These are phyloP conservation scores for Platalea minor DNA, from an alignment of 2,797 vertebrate genomes.

Conservation along the genomic window DNA sequence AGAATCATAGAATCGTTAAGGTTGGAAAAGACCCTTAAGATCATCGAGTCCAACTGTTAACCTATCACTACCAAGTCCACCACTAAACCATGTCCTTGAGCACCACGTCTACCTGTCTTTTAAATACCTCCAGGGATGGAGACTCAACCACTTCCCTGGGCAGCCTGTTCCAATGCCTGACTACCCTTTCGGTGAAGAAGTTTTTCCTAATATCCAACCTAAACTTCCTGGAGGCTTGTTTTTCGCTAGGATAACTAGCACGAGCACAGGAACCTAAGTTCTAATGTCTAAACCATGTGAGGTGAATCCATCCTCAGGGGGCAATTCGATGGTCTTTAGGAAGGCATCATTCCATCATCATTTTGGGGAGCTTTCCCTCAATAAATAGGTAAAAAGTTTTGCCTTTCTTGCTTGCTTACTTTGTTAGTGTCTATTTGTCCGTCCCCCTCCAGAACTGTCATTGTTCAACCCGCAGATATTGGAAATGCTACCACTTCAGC, in stretches of 20 bases:
- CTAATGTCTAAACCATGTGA: background rate
- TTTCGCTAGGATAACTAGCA: background rate
- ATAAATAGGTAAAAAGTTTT: background rate
- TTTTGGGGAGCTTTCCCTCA: background rate
- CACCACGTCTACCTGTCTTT: no score
- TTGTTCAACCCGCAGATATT: background rate
- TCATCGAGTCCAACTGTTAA: no score
- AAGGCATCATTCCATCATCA: background rate
- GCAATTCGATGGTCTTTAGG: background rate
- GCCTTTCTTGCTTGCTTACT: background rate
- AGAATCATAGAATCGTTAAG: no score
- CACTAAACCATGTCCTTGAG: no score
- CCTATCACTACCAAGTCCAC: no score
- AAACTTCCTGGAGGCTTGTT: background rate
- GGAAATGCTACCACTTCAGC: background rate
- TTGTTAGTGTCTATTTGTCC: background rate
- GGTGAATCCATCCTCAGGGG: background rate
- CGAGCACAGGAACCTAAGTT: fast-evolving
- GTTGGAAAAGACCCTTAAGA: no score
- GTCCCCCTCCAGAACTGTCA: background rate
- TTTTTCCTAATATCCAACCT: no score
- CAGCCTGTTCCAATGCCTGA: no score
- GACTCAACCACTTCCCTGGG: no score
- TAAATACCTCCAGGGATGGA: no score
- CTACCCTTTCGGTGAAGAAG: no score